Conservation (phyloP, 2,797 vertebrate species). For the Malurus leucopterus region DNA sequence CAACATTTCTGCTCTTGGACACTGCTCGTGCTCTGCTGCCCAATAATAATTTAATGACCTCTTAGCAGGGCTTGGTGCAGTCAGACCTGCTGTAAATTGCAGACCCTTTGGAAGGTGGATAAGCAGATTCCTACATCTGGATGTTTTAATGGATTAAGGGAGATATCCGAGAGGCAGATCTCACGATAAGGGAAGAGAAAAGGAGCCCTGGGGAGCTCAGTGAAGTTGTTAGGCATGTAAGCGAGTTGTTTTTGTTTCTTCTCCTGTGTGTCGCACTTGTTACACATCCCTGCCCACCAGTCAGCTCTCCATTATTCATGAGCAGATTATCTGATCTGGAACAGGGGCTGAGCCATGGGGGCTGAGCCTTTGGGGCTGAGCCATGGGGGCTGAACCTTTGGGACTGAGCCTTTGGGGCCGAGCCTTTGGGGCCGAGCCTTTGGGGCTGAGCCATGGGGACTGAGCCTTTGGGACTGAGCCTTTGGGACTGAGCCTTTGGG, state of each 20-base stretch:
- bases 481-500: neutral
- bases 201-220: neutral
- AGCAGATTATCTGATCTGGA: neutral
- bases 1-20: neutral
- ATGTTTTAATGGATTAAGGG: neutral
- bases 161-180: neutral
- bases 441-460: neutral
- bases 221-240: neutral
- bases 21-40: neutral
- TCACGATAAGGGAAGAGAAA: neutral
- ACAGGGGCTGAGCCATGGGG: neutral
- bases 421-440: neutral
- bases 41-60: neutral
- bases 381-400: neutral
- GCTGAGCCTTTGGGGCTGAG: neutral
- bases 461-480: neutral
- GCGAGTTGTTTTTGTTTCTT: neutral
- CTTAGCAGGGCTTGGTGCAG: neutral
- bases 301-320: conserved; percentile 20
- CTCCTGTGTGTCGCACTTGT: neutral
- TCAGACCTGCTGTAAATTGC: neutral
- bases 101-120: neutral
- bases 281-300: neutral
- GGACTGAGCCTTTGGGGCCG: neutral
- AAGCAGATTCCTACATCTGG: neutral